Conservation (phyloP, 2,888 invertebrate species). For the Oligia latruncula region DNA sequence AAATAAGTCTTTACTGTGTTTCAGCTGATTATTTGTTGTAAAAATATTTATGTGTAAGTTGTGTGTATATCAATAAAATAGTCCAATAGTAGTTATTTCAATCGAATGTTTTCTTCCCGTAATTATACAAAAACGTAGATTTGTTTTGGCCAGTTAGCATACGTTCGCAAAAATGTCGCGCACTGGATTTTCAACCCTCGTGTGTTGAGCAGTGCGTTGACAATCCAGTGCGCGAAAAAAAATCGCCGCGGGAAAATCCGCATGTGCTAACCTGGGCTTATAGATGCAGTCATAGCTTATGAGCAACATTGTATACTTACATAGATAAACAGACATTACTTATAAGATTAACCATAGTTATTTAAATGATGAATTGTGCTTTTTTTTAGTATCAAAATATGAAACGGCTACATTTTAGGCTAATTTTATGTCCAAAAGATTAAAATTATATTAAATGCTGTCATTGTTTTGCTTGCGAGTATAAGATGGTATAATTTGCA, state of each 20-base stretch:
- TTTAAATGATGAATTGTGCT: constrained; percentile 19
- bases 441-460: neutral
- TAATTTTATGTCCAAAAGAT: constrained; percentile 8
- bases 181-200: neutral
- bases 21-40: constrained; percentile 19
- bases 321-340: constrained; percentile 12
- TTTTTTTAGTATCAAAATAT: constrained; percentile 16
- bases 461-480: constrained; percentile 2
- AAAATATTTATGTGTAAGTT: constrained; percentile 27
- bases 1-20: constrained; percentile 15
- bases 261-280: neutral
- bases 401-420: constrained; percentile 23
- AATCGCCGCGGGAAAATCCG: no score
- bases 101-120: neutral
- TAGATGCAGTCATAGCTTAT: constrained; percentile 20
- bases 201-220: neutral
- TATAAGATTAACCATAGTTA: constrained; percentile 29
- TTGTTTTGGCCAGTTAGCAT: constrained; percentile 2
- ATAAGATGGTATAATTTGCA: neutral
- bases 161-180: neutral
- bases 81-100: constrained; percentile 8
- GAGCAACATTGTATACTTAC: constrained; percentile 10
- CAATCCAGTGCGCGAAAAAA: neutral
- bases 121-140: constrained; percentile 21
- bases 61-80: constrained; percentile 27